Conservation (phyloP, 2,113 vertebrate genomes). For the Vulpes vulpes region DNA sequence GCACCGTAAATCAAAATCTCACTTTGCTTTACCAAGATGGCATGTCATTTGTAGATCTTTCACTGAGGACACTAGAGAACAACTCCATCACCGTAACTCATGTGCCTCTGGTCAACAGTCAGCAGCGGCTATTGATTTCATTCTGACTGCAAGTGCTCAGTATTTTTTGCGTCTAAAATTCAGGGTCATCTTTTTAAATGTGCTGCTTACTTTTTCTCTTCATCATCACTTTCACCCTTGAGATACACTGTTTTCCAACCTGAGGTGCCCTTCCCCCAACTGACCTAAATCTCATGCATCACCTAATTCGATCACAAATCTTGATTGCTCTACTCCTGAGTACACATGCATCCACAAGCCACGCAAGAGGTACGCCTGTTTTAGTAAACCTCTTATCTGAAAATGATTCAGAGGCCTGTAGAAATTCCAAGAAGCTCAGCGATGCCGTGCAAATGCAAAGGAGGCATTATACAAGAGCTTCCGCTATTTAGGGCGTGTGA, state of each 20-base stretch:
- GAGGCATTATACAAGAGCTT: neutral
- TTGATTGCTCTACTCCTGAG: neutral
- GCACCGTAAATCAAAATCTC: constrained; percentile 61
- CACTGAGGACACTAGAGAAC: constrained; percentile 52
- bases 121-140: constrained; percentile 49
- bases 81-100: constrained; percentile 32
- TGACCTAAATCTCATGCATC: neutral
- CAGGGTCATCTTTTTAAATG: neutral
- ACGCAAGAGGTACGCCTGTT: neutral
- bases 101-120: neutral
- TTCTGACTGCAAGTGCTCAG: constrained; percentile 59
- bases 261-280: neutral
- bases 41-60: constrained; percentile 44
- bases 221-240: neutral
- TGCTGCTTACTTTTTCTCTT: neutral
- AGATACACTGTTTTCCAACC: neutral
- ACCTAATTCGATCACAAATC: neutral
- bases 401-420: constrained; percentile 27
- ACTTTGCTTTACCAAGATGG: constrained; percentile 28
- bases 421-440: constrained; percentile 39
- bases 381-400: constrained; percentile 18
- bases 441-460: neutral
- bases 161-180: neutral
- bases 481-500: neutral
- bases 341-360: neutral